These are phyloP conservation scores for Rhabdomys dilectus DNA, from an alignment of 2,113 vertebrate genomes.

Conservation along the genomic window DNA sequence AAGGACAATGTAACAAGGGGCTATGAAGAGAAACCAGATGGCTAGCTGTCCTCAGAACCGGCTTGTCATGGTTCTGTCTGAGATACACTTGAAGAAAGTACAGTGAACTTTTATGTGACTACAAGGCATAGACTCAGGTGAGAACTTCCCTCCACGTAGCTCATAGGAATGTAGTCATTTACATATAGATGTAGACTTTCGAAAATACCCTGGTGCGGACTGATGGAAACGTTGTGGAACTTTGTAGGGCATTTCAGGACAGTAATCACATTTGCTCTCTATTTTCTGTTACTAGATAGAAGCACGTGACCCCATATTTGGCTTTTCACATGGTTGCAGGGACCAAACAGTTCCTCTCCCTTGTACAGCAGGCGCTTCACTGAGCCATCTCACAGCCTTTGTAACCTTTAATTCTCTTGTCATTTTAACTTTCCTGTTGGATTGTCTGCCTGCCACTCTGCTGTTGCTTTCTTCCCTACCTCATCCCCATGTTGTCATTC, in stretches of 20 bases:
- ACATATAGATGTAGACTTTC: background rate
- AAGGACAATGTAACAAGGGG: background rate
- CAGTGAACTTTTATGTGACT: background rate
- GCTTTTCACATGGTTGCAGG: background rate
- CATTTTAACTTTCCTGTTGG: too few relatives aligned
- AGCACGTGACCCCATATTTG: background rate
- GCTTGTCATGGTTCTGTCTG: background rate
- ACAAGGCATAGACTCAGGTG: background rate
- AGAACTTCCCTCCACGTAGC: background rate
- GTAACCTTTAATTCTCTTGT: background rate
- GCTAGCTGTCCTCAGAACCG: too few relatives aligned
- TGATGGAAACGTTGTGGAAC: background rate
- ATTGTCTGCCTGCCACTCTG: background rate
- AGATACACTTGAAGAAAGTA: too few relatives aligned
- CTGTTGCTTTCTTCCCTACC: background rate
- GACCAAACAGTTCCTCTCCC: background rate
- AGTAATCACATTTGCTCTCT: background rate
- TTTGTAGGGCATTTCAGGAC: background rate
- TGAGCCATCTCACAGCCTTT: background rate
- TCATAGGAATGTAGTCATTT: background rate
- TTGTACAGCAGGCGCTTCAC: accelerated
- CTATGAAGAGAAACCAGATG: background rate
- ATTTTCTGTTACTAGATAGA: background rate
- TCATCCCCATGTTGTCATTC: background rate
- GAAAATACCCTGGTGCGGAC: background rate